Evolutionary conservation across 2,888 invertebrate genomes (phyloP).

Genomic region (Cryptops parisi): DNA sequence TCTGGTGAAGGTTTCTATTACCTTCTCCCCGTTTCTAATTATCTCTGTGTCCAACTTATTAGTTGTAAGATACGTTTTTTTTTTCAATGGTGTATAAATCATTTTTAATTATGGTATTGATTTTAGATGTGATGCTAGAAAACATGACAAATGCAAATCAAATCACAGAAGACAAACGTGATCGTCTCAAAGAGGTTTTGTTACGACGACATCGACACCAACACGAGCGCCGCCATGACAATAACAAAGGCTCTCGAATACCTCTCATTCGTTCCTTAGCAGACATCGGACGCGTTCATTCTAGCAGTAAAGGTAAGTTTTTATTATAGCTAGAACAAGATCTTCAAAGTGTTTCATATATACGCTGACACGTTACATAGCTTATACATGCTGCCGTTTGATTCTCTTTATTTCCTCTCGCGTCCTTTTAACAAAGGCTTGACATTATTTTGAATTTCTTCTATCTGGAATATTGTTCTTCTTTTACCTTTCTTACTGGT

Average conservation of each 20-base stretch:
- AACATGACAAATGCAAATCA: constrained; percentile 66
- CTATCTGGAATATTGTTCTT: not conserved
- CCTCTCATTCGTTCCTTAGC: constrained; percentile 86
- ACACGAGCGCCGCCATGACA: constrained; percentile 52
- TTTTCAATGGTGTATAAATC: not conserved
- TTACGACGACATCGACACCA: constrained; percentile 84
- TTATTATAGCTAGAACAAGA: no score
- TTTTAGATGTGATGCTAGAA: constrained; percentile 62
- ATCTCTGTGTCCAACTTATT: no score
- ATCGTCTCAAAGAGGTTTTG: constrained; percentile 59
- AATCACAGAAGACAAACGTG: constrained; percentile 55
- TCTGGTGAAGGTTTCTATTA: no score
- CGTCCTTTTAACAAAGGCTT: constrained; percentile 10
- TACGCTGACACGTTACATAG: no score
- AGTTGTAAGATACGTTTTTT: not conserved
- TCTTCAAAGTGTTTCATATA: not conserved
- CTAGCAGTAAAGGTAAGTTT: constrained; percentile 83
- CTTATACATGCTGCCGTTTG: no score
- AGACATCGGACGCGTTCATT: constrained; percentile 90
- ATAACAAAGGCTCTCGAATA: constrained; percentile 53
- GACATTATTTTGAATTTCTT: not conserved
- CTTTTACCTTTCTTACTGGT: constrained; percentile 8
- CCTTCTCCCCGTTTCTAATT: no score
- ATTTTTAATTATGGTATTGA: not conserved
- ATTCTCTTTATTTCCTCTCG: constrained; percentile 16